These are phyloP conservation scores for Cyclophora albipunctata DNA, from an alignment of 2,888 invertebrate species.

Conservation along the genomic window DNA sequence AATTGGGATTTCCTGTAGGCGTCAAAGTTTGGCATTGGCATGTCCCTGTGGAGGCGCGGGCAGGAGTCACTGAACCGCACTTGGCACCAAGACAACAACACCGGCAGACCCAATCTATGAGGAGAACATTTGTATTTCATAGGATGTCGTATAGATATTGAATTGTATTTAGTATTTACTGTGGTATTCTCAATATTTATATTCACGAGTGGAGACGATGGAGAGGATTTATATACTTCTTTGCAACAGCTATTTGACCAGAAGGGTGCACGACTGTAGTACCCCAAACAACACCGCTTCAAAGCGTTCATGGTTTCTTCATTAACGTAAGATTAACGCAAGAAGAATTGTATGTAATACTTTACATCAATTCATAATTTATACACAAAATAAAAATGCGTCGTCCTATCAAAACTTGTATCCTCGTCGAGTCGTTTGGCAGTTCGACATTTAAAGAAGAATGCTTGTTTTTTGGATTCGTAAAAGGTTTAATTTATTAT, in stretches of 20 bases:
- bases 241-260: constrained; percentile 28
- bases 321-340: constrained; percentile 1
- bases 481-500: too few species aligned
- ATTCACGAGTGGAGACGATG: background rate
- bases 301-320: constrained; percentile 33
- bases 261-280: constrained; percentile 25
- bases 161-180: background rate
- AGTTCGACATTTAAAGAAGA: too few species aligned
- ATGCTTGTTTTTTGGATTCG: too few species aligned
- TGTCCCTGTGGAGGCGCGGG: constrained; percentile 56
- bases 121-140: constrained; percentile 3
- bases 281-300: constrained; percentile 23
- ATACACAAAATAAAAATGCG: background rate
- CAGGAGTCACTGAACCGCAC: constrained; percentile 34
- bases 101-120: constrained; percentile 8
- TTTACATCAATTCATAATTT: background rate
- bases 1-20: constrained; percentile 48
- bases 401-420: too few species aligned
- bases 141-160: constrained; percentile 6
- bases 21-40: constrained; percentile 52
- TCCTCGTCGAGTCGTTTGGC: too few species aligned
- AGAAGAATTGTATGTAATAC: constrained; percentile 2
- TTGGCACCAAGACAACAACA: constrained; percentile 41
- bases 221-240: constrained; percentile 19
- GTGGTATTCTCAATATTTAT: too few species aligned